Percentiles rank a stretch among this genome's conserved stretches.
These are phyloP conservation scores for Orchesella flavescens DNA, from an alignment of 2,888 invertebrate genomes.

Conservation along the genomic window DNA sequence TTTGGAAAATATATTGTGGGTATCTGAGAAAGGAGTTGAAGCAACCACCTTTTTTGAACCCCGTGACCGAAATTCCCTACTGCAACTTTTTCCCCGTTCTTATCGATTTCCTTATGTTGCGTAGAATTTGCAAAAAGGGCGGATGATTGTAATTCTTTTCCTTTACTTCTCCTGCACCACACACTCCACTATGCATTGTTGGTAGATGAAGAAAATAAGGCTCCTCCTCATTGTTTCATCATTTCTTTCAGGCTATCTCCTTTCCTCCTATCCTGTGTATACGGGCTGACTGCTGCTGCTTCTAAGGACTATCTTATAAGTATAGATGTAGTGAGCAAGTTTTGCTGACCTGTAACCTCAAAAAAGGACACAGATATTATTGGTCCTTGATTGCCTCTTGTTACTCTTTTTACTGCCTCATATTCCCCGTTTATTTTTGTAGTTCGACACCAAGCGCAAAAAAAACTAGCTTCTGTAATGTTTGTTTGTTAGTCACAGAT, in stretches of 20 bases:
- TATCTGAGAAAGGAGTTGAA: background rate
- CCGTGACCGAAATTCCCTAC: constrained; percentile 71
- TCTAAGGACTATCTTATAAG: constrained; percentile 15
- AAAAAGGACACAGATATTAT: constrained; percentile 30
- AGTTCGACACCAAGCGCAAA: too few species aligned
- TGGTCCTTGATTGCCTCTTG: constrained; percentile 36
- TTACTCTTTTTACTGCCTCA: constrained; percentile 17
- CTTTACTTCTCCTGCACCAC: background rate
- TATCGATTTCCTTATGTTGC: constrained; percentile 71
- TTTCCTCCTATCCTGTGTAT: background rate
- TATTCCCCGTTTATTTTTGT: background rate
- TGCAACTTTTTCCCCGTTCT: constrained; percentile 71
- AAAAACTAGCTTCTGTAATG: background rate
- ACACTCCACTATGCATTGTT: constrained; percentile 41
- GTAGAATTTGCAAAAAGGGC: constrained; percentile 71
- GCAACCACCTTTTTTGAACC: constrained; percentile 60
- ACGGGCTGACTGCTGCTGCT: background rate
- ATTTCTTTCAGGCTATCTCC: constrained; percentile 9
- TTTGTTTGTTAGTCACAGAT: constrained; percentile 21
- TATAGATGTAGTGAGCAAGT: constrained; percentile 5
- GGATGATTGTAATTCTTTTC: constrained; percentile 64
- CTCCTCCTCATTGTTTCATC: constrained; percentile 60
- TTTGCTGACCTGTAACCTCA: constrained; percentile 51
- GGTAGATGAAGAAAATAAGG: constrained; percentile 36
- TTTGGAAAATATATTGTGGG: constrained; percentile 20